Evolutionary conservation across 2,888 invertebrate genomes (phyloP).

Genomic region (Agriopis leucophaearia): DNA sequence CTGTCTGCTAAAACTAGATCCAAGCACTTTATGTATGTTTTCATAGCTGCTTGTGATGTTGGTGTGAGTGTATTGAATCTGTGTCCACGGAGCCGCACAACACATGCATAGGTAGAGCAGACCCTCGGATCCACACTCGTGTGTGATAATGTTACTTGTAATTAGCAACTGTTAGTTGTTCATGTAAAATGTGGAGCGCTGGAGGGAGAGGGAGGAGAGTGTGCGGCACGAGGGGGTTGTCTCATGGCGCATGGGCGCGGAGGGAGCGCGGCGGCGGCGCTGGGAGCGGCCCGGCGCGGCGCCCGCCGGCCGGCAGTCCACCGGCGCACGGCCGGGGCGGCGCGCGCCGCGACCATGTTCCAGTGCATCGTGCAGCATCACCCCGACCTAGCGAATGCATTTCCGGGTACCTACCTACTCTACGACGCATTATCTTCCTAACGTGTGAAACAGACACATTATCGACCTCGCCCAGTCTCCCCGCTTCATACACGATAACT

Average conservation of each 20-base stretch:
- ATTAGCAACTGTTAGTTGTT: too few species aligned
- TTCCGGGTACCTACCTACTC: constrained; percentile 87
- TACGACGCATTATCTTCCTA: not conserved
- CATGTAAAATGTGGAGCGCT: too few species aligned
- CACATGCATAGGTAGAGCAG: too few species aligned
- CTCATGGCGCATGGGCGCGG: constrained; percentile 27
- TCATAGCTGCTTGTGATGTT: too few species aligned
- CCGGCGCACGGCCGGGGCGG: constrained; percentile 18
- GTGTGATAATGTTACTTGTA: too few species aligned
- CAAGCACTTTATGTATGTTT: too few species aligned
- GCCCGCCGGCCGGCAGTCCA: not conserved
- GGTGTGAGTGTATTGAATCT: too few species aligned
- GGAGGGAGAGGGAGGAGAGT: constrained; percentile 13
- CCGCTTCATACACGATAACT: not conserved
- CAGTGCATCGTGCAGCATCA: constrained; percentile 93
- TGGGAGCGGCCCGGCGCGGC: constrained; percentile 60
- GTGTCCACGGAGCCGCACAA: too few species aligned
- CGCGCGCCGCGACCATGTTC: constrained; percentile 86
- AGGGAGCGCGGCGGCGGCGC: constrained; percentile 31
- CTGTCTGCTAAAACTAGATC: too few species aligned
- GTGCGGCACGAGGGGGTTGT: constrained; percentile 40
- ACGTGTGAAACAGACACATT: not conserved
- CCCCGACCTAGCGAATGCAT: constrained; percentile 90
- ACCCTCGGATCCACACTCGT: too few species aligned
- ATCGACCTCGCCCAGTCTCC: not conserved